These are phyloP conservation scores for Leptatherina wallacei DNA, from an alignment of 2,797 vertebrate species.

Conservation along the genomic window DNA sequence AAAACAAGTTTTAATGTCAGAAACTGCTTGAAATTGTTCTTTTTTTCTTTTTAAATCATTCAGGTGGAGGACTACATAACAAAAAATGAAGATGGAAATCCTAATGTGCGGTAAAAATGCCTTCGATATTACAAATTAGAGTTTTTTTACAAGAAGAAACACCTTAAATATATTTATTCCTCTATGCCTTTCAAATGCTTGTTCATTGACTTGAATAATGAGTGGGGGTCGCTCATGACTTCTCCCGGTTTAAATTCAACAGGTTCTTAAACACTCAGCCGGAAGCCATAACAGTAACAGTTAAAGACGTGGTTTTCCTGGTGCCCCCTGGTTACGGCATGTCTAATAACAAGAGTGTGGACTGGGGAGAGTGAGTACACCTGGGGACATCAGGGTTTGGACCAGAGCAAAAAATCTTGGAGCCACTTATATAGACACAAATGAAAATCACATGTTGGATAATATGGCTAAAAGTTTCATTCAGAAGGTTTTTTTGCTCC, in stretches of 20 bases:
- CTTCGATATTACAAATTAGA: not conserved
- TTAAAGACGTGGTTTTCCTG: constrained; percentile 66
- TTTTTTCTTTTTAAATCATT: constrained; percentile 1
- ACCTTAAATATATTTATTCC: not conserved
- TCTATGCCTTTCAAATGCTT: not conserved
- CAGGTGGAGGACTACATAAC: constrained; percentile 75
- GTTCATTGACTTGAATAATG: not conserved
- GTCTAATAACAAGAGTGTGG: constrained; percentile 73
- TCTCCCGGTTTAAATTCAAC: constrained; percentile 35
- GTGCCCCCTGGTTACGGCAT: constrained; percentile 69
- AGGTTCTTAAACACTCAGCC: constrained; percentile 90
- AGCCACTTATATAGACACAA: not conserved
- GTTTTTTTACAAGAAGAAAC: not conserved
- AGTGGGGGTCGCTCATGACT: not conserved
- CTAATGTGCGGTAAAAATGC: constrained; percentile 73
- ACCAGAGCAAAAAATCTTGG: not conserved
- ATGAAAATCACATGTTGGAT: constrained; percentile 1
- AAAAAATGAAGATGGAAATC: constrained; percentile 76
- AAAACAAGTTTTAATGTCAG: not conserved
- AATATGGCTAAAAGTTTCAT: not conserved
- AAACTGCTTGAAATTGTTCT: not conserved
- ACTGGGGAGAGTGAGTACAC: constrained; percentile 81
- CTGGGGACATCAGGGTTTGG: not conserved
- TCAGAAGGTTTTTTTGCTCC: no score
- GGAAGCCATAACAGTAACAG: constrained; percentile 77